Evolutionary conservation across 2,888 invertebrate genomes (phyloP).

Genomic region (Leptodirus hochenwartii): DNA sequence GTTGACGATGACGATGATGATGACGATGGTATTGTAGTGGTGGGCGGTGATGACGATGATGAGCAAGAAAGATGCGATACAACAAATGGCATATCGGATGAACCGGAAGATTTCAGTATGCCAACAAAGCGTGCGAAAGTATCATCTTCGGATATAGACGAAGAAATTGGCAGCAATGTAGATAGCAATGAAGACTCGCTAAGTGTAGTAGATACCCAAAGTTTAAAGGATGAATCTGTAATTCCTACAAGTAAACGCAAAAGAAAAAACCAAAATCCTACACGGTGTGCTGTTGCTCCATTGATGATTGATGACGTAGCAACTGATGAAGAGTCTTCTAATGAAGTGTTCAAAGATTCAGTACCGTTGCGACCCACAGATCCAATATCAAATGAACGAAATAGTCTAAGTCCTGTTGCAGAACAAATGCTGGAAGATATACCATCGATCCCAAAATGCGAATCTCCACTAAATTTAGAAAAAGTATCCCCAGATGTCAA

Average conservation of each 20-base stretch:
- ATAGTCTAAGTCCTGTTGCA: slow-evolving; percentile 10
- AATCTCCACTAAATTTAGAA: slow-evolving; percentile 26
- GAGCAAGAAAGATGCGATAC: slow-evolving; percentile 24
- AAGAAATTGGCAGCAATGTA: slow-evolving; percentile 37
- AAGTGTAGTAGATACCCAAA: slow-evolving; percentile 34
- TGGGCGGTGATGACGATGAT: slow-evolving; percentile 42
- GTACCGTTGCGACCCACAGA: slow-evolving; percentile 7
- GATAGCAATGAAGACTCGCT: slow-evolving; percentile 46
- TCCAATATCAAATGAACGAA: slow-evolving; percentile 13
- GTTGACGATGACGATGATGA: slow-evolving; percentile 48
- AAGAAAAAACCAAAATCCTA: slow-evolving; percentile 77
- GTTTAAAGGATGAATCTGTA: slow-evolving; percentile 34
- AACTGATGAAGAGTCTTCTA: slow-evolving; percentile 42
- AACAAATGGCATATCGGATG: slow-evolving; percentile 29
- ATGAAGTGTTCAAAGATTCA: slow-evolving; percentile 28
- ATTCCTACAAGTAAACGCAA: slow-evolving; percentile 59
- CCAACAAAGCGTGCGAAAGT: slow-evolving; percentile 41
- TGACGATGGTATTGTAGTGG: slow-evolving; percentile 62
- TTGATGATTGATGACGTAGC: slow-evolving; percentile 32
- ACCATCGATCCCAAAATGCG: slow-evolving; percentile 14
- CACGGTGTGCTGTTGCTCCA: slow-evolving; percentile 47
- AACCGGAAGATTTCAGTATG: slow-evolving; percentile 51
- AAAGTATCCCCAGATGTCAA: slow-evolving; percentile 29
- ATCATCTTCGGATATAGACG: slow-evolving; percentile 34
- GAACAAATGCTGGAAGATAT: slow-evolving; percentile 17